These are phyloP conservation scores for Meteorus cinctellus DNA, from an alignment of 2,888 invertebrate genomes.

Conservation along the genomic window DNA sequence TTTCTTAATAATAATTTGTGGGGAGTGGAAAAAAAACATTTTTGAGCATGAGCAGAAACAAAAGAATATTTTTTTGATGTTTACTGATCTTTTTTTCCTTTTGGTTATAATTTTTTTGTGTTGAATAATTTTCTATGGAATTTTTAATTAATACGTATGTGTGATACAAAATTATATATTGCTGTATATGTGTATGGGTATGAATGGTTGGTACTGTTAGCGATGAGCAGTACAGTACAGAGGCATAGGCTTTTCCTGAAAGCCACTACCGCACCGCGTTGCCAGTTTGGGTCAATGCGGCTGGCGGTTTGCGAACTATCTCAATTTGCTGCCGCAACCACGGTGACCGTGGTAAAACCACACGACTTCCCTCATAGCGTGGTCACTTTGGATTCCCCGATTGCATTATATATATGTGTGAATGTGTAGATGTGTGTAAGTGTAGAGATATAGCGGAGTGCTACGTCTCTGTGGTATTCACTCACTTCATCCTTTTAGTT, in stretches of 20 bases:
- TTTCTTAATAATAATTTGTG: too few species aligned
- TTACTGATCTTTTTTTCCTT: too few species aligned
- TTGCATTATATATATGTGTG: conserved; percentile 20
- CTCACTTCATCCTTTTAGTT: not conserved
- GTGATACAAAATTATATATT: too few species aligned
- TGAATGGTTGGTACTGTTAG: not conserved
- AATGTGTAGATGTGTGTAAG: too few species aligned
- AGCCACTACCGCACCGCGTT: conserved; percentile 51
- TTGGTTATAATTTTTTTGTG: too few species aligned
- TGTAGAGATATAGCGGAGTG: not conserved
- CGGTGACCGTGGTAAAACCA: conserved; percentile 66
- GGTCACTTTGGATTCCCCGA: conserved; percentile 50
- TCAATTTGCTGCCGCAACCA: conserved; percentile 69
- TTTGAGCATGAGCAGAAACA: too few species aligned
- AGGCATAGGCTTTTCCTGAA: conserved; percentile 13
- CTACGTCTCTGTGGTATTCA: conserved; percentile 16
- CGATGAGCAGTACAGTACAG: not conserved
- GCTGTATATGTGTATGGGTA: too few species aligned
- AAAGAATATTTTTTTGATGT: too few species aligned
- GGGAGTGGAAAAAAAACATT: too few species aligned
- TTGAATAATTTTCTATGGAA: not conserved
- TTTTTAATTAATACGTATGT: not conserved
- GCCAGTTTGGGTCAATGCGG: conserved; percentile 57
- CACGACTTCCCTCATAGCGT: conserved; percentile 62
- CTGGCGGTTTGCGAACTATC: conserved; percentile 71